These are phyloP conservation scores for Dusona sp. DNA, from an alignment of 2,888 invertebrate genomes.

Conservation along the genomic window DNA sequence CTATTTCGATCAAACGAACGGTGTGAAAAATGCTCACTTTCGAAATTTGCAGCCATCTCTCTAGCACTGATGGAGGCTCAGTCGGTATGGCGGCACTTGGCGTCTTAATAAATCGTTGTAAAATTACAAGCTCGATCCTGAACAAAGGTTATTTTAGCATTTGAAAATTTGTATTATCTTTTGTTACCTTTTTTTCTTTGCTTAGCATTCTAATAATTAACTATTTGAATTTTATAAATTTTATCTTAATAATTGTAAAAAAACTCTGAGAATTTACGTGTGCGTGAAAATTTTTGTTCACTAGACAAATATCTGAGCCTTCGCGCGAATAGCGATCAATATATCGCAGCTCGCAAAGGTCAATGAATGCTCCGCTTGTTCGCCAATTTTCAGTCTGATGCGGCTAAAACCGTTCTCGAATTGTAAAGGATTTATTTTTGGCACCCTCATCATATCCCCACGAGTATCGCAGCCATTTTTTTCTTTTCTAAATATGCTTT, in stretches of 20 bases:
- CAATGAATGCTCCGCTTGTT: conserved; percentile 39
- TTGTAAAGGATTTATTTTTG: conserved; percentile 43
- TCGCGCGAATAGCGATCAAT: neutral
- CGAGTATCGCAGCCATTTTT: conserved; percentile 23
- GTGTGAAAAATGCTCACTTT: too few relatives aligned
- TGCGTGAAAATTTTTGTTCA: neutral
- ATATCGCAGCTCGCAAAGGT: conserved; percentile 6
- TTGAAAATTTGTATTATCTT: neutral
- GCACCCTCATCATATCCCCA: conserved; percentile 15
- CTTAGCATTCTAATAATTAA: too few relatives aligned
- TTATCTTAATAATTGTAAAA: too few relatives aligned
- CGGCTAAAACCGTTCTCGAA: conserved; percentile 32
- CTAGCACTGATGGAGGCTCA: too few relatives aligned
- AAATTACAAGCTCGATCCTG: neutral
- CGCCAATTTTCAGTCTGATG: conserved; percentile 26
- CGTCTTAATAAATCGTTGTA: neutral
- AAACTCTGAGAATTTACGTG: neutral
- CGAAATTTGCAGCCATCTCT: too few relatives aligned
- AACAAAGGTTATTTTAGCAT: neutral
- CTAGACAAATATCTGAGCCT: neutral
- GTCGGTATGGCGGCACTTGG: too few relatives aligned
- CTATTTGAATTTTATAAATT: too few relatives aligned
- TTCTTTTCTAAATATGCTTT: conserved; percentile 16
- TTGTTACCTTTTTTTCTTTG: neutral
- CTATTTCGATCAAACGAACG: too few relatives aligned